These are phyloP conservation scores for Mechanitis mazaeus DNA, from an alignment of 2,888 invertebrate genomes.

Conservation along the genomic window DNA sequence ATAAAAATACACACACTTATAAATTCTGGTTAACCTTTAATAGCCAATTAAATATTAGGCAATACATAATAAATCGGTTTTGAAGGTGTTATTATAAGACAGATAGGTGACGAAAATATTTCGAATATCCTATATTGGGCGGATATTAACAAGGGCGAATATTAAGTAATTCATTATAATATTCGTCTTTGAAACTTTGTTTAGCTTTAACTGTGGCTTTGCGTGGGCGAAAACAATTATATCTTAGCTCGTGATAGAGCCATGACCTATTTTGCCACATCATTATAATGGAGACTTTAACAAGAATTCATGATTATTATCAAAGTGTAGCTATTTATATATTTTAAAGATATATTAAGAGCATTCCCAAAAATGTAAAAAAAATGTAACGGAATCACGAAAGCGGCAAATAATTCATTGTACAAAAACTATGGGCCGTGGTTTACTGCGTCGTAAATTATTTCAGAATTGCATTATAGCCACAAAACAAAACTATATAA, in stretches of 20 bases:
- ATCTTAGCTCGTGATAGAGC: too few relatives aligned
- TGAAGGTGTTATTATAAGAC: slow-evolving; percentile 20
- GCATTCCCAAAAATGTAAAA: not conserved
- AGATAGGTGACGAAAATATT: slow-evolving; percentile 12
- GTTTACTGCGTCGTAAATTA: slow-evolving; percentile 38
- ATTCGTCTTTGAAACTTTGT: too few relatives aligned
- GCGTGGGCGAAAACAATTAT: too few relatives aligned
- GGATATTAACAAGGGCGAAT: slow-evolving; percentile 21
- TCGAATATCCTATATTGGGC: slow-evolving; percentile 17
- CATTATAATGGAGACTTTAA: too few relatives aligned
- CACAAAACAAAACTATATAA: slow-evolving; percentile 52
- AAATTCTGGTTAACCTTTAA: slow-evolving; percentile 20
- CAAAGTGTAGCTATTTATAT: too few relatives aligned
- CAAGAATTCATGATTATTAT: too few relatives aligned
- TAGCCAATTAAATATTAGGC: slow-evolving; percentile 21
- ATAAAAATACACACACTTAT: not conserved
- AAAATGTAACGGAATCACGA: slow-evolving; percentile 11
- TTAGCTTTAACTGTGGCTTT: too few relatives aligned
- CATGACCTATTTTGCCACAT: too few relatives aligned
- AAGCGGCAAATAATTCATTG: slow-evolving; percentile 24
- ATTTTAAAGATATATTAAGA: not conserved
- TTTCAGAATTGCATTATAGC: slow-evolving; percentile 37
- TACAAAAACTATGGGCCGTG: slow-evolving; percentile 24
- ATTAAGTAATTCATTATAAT: slow-evolving; percentile 11
- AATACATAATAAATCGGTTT: slow-evolving; percentile 19